Conservation (phyloP, 2,888 invertebrate species). For the Phengaris arion region DNA sequence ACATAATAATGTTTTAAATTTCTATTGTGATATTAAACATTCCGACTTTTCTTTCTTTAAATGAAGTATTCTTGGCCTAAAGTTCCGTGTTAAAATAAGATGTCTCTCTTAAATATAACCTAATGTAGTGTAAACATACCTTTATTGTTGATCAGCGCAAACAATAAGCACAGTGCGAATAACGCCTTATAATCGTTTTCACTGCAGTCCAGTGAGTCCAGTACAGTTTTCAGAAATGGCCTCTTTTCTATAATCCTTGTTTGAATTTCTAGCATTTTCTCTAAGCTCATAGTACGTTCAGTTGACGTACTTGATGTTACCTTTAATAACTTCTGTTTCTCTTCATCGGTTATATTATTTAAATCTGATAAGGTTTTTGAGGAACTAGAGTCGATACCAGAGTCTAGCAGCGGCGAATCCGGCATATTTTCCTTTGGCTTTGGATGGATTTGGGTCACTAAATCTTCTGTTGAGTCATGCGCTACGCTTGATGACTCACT, state of each 20-base stretch:
- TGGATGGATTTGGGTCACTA: conserved; percentile 64
- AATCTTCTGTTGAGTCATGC: conserved; percentile 72
- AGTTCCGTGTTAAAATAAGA: no score
- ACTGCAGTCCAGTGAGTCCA: conserved; percentile 90
- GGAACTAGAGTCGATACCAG: conserved; percentile 64
- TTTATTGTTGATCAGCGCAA: conserved; percentile 95
- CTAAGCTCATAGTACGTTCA: conserved; percentile 51
- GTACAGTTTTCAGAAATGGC: conserved; percentile 93
- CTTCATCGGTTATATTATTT: conserved; percentile 94
- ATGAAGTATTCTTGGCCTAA: no score
- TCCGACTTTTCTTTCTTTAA: no score
- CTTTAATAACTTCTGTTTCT: conserved; percentile 85
- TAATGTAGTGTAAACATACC: conserved; percentile 77
- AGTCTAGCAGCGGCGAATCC: conserved; percentile 73
- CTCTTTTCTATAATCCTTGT: conserved; percentile 77
- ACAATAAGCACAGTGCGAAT: conserved; percentile 93
- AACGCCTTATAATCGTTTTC: conserved; percentile 97
- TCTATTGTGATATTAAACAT: no score
- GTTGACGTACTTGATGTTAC: conserved; percentile 48
- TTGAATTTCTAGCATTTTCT: conserved; percentile 60
- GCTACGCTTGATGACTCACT: conserved; percentile 73
- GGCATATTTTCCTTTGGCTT: conserved; percentile 61
- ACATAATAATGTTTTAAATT: no score
- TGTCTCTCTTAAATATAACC: no score
- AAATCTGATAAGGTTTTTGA: conserved; percentile 70